Conservation (phyloP, 1,140 invertebrate genomes). For the Saxidomus purpurata region DNA sequence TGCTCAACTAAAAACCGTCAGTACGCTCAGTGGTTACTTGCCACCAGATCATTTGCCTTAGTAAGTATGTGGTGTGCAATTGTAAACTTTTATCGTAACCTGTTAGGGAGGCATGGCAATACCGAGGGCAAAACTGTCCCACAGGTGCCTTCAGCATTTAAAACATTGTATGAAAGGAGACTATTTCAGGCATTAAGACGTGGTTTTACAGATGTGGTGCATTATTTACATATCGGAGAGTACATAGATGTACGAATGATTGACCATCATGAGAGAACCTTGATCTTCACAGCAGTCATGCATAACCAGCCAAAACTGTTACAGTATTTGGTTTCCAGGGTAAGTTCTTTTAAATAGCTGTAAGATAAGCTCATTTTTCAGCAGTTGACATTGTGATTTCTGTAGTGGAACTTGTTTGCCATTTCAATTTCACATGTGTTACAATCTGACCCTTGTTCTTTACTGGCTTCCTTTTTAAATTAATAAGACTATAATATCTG, state of each 20-base stretch:
- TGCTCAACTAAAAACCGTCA: slow-evolving; percentile 84
- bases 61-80: slow-evolving; percentile 84
- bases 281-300: slow-evolving; percentile 85
- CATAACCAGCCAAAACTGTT: slow-evolving; percentile 82
- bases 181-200: slow-evolving; percentile 81
- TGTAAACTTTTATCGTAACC: slow-evolving; percentile 84
- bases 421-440: no score
- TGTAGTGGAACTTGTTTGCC: no score
- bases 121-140: slow-evolving; percentile 64
- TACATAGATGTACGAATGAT: slow-evolving; percentile 74
- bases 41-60: slow-evolving; percentile 84
- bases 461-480: no score
- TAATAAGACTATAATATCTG: no score
- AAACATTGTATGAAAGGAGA: slow-evolving; percentile 74
- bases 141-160: slow-evolving; percentile 33
- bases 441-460: no score
- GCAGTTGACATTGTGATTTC: no score
- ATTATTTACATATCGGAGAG: slow-evolving; percentile 82
- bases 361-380: no score
- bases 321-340: slow-evolving; percentile 82
- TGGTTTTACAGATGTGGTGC: slow-evolving; percentile 84
- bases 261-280: slow-evolving; percentile 80
- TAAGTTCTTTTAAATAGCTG: slow-evolving; percentile 66
- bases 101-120: slow-evolving; percentile 67
- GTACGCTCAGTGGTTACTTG: slow-evolving; percentile 85